phyloP scores from a whole-genome alignment of 30 jellyfish, hydroid and myxozoan genomes.

The Chrysaora quinquecirrha region DNA sequence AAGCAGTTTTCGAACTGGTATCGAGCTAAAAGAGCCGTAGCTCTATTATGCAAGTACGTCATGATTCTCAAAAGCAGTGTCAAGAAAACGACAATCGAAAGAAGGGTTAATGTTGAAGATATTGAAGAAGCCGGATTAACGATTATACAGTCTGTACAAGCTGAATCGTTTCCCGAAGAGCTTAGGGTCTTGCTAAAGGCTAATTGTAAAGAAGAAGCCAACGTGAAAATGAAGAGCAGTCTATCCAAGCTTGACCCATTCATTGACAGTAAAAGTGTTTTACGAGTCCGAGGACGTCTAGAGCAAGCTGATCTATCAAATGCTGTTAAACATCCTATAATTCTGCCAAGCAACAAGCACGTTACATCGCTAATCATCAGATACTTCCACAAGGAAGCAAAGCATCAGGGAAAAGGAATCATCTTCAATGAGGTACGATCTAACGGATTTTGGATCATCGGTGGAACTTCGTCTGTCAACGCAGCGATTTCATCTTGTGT shows the following conservation, averaged over 20 bases:
- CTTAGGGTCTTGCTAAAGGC: slow-evolving; percentile 9
- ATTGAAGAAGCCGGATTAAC: slow-evolving; percentile 16
- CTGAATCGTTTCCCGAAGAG: slow-evolving; percentile 18
- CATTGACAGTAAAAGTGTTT: slow-evolving; percentile 2
- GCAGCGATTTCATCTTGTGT: slow-evolving; percentile 31
- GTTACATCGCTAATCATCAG: slow-evolving; percentile 18
- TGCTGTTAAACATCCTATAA: slow-evolving; percentile 36
- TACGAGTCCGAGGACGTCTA: slow-evolving; percentile 18
- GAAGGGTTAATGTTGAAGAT: slow-evolving; percentile 6
- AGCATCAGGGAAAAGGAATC: slow-evolving; percentile 47
- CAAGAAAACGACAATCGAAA: slow-evolving; percentile 11
- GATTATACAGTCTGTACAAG: slow-evolving; percentile 6
- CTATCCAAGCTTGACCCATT: slow-evolving; percentile 11
- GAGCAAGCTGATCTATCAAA: slow-evolving; percentile 3
- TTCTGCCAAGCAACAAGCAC: slow-evolving; percentile 21
- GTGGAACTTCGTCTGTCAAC: neutral
- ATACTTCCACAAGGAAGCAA: slow-evolving; percentile 25
- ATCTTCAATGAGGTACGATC: slow-evolving; percentile 19
- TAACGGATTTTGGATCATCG: slow-evolving; percentile 40
- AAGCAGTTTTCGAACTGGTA: slow-evolving; percentile 24
- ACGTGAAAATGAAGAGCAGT: slow-evolving; percentile 20
- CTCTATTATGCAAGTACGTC: neutral
- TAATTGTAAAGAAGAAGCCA: slow-evolving; percentile 11
- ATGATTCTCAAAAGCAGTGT: slow-evolving; percentile 11
- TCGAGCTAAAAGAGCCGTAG: slow-evolving; percentile 14